Evolutionary conservation across 2,797 vertebrate genomes (phyloP), one percentile per base, ranked within the genome.

Genomic region (Glossophaga mutica): DNA sequence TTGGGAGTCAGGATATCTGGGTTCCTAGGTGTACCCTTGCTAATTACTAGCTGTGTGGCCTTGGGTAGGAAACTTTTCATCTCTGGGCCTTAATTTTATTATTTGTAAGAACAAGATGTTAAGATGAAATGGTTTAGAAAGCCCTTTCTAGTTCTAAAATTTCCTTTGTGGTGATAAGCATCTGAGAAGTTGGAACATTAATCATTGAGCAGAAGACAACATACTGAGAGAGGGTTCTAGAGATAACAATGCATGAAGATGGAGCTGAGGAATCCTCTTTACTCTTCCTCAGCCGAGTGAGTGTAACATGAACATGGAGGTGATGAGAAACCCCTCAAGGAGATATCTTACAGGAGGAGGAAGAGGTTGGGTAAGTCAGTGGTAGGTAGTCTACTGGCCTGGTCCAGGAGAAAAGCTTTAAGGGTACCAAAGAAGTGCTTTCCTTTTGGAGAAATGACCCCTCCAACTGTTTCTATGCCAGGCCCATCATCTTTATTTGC

Each of bases 111-210:
- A 86, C 34, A 79, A 73, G 50, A 71, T 52, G 39, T 46, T 85
- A 92, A 29, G 37, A 50, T 62, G 39, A n/a, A 59, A 87, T 90
- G 26, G 77, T 87, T 87, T 74, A 94, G 86, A 94, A 83, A 97
- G 32, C 6, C 7, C 39, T 91, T 73, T 87, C 59, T 74, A 87
- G 37, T 84, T 92, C 87, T 89, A 74, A 91, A 88, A 82, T 50
- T 85, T 57, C 39, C 12, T 94, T 94, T 94, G 70, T 83, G 57
- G 34, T 65, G 34, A 84, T 76, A 88, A 90, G 44, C 39, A 19
- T 96, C 29, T 48, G 70, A 92, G 68, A 65, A 71, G 32, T 39
- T 95, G 59, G 78, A 89, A 94, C 55, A 68, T 95, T 79, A 96
- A 67, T 82, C 55, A 29, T 15, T 44, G 62, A 76, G 70, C 46